Evolutionary conservation across 2,797 vertebrate genomes (phyloP).

Genomic region (Heterohyrax brucei): DNA sequence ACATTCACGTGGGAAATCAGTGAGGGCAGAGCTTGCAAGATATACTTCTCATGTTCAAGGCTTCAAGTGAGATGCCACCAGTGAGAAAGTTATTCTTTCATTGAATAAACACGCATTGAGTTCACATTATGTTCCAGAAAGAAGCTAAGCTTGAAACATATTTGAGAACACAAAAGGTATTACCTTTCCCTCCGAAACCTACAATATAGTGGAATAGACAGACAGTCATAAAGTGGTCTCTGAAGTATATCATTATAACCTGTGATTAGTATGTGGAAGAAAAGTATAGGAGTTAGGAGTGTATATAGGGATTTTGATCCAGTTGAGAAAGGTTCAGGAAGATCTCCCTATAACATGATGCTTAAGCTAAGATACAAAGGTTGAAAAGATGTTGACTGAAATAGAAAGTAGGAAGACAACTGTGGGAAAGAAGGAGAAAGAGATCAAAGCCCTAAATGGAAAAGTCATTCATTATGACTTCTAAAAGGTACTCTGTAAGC

Average conservation of each 20-base stretch:
- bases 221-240: not conserved
- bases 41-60: not conserved
- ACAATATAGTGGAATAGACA: not conserved
- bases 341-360: not conserved
- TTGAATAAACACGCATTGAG: not conserved
- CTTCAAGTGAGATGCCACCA: not conserved
- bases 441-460: not conserved
- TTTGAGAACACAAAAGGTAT: not conserved
- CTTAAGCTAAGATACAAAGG: not conserved
- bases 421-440: not conserved
- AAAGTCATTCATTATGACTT: not conserved
- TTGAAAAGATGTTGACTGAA: not conserved
- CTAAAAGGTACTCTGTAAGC: not conserved
- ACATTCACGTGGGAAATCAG: not conserved
- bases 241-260: not conserved
- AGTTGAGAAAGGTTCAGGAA: too few relatives aligned
- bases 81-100: not conserved
- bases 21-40: not conserved
- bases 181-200: not conserved
- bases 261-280: not conserved
- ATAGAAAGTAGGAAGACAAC: accelerated
- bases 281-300: not conserved
- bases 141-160: not conserved
- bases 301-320: not conserved
- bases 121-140: not conserved